Conservation (phyloP, 1,140 invertebrate genomes). For the Probaryconus sp. region DNA sequence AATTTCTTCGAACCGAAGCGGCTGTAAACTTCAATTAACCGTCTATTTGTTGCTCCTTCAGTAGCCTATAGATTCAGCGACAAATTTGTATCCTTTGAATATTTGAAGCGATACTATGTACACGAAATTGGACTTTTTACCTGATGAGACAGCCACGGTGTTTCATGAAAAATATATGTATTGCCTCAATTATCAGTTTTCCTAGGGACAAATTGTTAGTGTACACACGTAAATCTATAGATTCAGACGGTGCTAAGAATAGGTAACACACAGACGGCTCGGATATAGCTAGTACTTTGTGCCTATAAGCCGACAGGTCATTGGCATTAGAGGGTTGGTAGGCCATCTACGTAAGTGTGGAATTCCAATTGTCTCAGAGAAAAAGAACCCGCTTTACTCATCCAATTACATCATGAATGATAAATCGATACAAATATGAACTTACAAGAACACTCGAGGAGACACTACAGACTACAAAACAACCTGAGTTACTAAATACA, state of each 20-base stretch:
- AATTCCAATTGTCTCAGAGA: constrained; percentile 27
- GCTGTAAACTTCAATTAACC: no score
- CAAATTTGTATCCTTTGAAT: constrained; percentile 67
- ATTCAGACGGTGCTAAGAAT: constrained; percentile 69
- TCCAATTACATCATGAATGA: constrained; percentile 38
- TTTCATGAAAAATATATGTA: constrained; percentile 39
- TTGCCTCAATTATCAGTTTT: constrained; percentile 47
- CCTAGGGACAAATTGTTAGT: constrained; percentile 43
- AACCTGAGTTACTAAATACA: no score
- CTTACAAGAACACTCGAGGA: constrained; percentile 29
- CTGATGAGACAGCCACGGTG: background rate
- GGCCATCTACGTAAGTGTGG: constrained; percentile 56
- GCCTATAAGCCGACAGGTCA: constrained; percentile 74
- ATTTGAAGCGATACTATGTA: constrained; percentile 6
- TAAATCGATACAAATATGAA: constrained; percentile 31
- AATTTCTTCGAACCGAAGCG: no score
- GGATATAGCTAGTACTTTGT: constrained; percentile 71
- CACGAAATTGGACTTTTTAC: constrained; percentile 39
- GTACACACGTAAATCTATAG: constrained; percentile 46
- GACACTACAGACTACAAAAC: no score
- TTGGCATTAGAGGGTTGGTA: constrained; percentile 73
- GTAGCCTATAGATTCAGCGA: constrained; percentile 75
- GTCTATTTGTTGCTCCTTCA: no score
- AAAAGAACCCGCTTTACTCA: constrained; percentile 22
- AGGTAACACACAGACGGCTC: constrained; percentile 70